These are phyloP conservation scores for Orbicella faveolata DNA, from an alignment of 64 coral and sea anemone species.

Conservation along the genomic window DNA sequence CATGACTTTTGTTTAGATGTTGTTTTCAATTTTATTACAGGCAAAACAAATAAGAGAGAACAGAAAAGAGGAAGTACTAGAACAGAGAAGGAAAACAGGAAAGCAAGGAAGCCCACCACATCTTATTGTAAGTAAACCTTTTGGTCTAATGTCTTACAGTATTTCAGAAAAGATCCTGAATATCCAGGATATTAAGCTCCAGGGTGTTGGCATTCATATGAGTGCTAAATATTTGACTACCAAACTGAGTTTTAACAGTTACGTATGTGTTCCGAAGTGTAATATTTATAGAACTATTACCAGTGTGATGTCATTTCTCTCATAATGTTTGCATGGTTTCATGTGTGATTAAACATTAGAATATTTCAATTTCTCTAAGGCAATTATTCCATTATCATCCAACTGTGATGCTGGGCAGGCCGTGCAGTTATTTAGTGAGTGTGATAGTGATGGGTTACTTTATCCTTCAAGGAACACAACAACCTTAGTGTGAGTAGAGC, in stretches of 20 bases:
- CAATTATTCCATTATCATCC: conserved; percentile 74
- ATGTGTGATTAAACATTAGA: not conserved
- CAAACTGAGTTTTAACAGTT: no score
- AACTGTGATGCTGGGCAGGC: conserved; percentile 18
- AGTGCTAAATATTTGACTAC: no score
- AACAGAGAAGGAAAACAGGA: conserved; percentile 87
- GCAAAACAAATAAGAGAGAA: conserved; percentile 74
- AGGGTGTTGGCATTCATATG: no score
- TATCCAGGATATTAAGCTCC: no score
- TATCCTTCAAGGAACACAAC: conserved; percentile 44
- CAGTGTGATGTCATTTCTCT: no score
- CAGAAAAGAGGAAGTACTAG: conserved; percentile 85
- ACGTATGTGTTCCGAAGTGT: no score
- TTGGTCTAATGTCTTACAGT: no score
- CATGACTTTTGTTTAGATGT: not conserved
- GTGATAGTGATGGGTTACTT: conserved; percentile 57
- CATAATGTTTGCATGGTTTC: not conserved
- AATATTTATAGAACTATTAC: no score
- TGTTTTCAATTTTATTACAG: conserved; percentile 23
- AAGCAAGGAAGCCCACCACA: conserved; percentile 91
- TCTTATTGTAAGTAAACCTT: conserved; percentile 67
- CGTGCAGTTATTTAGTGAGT: conserved; percentile 62
- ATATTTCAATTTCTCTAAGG: conserved; percentile 23
- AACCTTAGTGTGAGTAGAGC: conserved; percentile 69
- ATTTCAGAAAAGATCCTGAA: no score